Conservation (phyloP, 2,797 vertebrate species). For the Amblyraja radiata region DNA sequence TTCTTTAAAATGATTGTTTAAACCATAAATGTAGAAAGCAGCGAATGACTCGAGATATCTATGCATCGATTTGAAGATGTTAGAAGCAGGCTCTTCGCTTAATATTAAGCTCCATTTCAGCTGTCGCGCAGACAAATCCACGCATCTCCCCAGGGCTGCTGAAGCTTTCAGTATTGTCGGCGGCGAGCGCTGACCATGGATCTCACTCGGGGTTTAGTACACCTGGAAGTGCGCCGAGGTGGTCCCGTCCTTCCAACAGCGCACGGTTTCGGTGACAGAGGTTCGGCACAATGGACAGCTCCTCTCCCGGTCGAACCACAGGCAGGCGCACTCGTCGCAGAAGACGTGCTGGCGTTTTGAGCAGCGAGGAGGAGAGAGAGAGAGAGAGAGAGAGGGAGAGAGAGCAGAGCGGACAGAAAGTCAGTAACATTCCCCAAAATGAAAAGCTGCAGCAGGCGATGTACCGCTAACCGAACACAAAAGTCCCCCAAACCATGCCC, state of each 20-base stretch:
- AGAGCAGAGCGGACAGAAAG: not conserved
- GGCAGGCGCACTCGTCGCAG: slow-evolving; percentile 90
- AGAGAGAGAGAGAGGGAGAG: not conserved
- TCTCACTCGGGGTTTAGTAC: slow-evolving; percentile 57
- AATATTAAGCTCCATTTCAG: not conserved
- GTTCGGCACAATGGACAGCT: slow-evolving; percentile 90
- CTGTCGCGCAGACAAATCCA: not conserved
- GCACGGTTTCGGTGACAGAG: slow-evolving; percentile 73
- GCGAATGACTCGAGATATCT: not conserved
- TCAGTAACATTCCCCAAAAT: not conserved
- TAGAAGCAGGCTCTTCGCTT: not conserved
- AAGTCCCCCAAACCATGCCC: not conserved
- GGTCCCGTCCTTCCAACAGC: slow-evolving; percentile 94
- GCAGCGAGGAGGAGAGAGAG: not conserved
- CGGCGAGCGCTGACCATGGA: not conserved
- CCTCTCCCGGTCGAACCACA: slow-evolving; percentile 92
- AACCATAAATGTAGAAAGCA: not conserved
- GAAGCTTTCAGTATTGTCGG: not conserved
- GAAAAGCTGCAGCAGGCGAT: not conserved
- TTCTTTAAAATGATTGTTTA: not conserved
- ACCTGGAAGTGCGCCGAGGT: slow-evolving; percentile 96
- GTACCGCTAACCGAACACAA: not conserved
- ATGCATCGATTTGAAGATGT: not conserved
- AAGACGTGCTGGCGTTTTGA: slow-evolving; percentile 76
- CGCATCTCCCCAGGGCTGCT: not conserved